Base-by-base conservation (phyloP, 53 echinoderm and acorn worm species). In the Mesocentrotus franciscanus region DNA sequence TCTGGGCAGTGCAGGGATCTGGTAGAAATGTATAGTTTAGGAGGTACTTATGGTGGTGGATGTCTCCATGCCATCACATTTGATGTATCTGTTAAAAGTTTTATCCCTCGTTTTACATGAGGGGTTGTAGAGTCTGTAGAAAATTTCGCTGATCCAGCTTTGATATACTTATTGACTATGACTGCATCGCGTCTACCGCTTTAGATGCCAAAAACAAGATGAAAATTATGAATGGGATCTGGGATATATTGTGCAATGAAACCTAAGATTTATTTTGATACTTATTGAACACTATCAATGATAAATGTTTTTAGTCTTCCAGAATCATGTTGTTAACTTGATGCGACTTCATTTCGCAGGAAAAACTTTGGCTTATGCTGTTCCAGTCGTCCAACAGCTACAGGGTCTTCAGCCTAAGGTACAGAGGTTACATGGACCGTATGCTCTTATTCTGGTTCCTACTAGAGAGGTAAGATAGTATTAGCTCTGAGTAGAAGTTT, bases 311-410 rank as follows among this genome's bases (percentile, higher is more conserved):
- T 49, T 5, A 49, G 6, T 49, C 6, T 49, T 49, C 49, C 6
- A 49, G 49, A 49, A 49, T 6, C 49, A 49, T 49, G 49, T 5
- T 5, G 49, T 49, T 49, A 49, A 49, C 49, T 49, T 49, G 3
- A 32, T 74, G 32, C 30, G 32, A 30, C 74, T 29, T 81, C 16
- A 81, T 36, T 20, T 1, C 1, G 10, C 95, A 99, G 99, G 99
- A 79, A 99, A 99, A 85, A 99, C 99, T 24, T 93, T 99, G 59
- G 97, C 99, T 4, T 99, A 97, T 96, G 97, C 97, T 62, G 97
- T 99, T n/a, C 99, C 99, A 10, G 94, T 99, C 16, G 95, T 98
- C 83, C 97, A 98, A 62, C 92, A 78, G 26, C 96, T 97, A 2
- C 97, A 97, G 95, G 96, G 91, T 57, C 92, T 72, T 4, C 94